A percentile compares a stretch with the other conserved stretches of the same genome.
Evolutionary conservation across 2,797 vertebrate species (phyloP).

Genomic region (Alouatta caraya): DNA sequence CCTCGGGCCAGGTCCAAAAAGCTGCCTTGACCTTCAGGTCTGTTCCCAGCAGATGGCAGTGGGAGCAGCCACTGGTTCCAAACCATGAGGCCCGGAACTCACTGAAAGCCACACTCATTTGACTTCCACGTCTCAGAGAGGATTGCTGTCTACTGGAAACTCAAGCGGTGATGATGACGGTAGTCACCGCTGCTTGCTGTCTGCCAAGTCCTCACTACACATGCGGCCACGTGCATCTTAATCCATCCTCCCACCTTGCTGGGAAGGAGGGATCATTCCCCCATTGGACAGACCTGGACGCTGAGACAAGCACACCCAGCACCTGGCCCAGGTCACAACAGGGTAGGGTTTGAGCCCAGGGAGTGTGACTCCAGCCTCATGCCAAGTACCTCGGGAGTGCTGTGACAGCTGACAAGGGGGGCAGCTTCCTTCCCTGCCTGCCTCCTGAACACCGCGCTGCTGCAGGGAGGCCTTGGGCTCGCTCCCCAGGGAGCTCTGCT

Average conservation of each 20-base stretch:
- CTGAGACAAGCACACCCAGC: neutral
- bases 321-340: neutral
- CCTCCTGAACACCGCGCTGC: too few species aligned
- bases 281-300: neutral
- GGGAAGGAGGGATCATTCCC: neutral
- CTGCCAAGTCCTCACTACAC: fast-evolving
- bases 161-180: too few species aligned
- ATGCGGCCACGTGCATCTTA: fast-evolving
- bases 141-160: neutral
- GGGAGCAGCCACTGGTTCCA: neutral
- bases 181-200: too few species aligned
- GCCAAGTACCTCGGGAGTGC: neutral
- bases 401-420: neutral
- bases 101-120: fast-evolving
- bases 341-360: neutral
- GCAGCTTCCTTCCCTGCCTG: neutral
- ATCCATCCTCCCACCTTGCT: fast-evolving
- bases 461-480: neutral
- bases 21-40: neutral
- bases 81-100: neutral
- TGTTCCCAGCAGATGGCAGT: neutral
- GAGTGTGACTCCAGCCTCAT: neutral
- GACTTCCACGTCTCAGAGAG: neutral
- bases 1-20: neutral
- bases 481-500: neutral